These are phyloP conservation scores for Lasiommata megera DNA, from an alignment of 2,888 invertebrate genomes.

Conservation along the genomic window DNA sequence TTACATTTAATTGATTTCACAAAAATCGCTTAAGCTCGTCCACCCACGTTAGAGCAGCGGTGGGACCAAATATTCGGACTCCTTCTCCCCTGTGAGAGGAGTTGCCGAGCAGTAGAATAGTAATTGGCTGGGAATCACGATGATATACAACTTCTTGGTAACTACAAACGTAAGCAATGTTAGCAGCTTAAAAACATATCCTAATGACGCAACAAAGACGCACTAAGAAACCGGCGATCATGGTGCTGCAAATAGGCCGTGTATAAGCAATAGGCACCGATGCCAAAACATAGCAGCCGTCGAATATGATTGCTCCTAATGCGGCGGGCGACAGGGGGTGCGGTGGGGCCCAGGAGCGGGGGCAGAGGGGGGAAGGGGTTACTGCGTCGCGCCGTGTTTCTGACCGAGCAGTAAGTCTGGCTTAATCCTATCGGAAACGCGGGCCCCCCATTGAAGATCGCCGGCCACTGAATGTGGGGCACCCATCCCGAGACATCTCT, in stretches of 20 bases:
- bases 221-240: conserved; percentile 75
- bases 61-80: too few relatives aligned
- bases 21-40: too few relatives aligned
- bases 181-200: not conserved
- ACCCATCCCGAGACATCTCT: conserved; percentile 53
- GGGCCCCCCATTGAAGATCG: conserved; percentile 77
- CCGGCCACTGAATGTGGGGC: conserved; percentile 50
- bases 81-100: too few relatives aligned
- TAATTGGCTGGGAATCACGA: too few relatives aligned
- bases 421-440: conserved; percentile 81
- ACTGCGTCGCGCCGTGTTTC: conserved; percentile 72
- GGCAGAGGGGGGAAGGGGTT: conserved; percentile 41
- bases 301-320: conserved; percentile 81
- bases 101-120: too few relatives aligned
- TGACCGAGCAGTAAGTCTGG: conserved; percentile 81
- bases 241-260: conserved; percentile 71
- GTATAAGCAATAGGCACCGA: conserved; percentile 74
- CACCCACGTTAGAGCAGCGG: too few relatives aligned
- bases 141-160: too few relatives aligned
- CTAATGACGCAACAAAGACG: conserved; percentile 50
- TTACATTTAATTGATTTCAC: too few relatives aligned
- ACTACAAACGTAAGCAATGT: not conserved
- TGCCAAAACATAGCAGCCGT: conserved; percentile 78
- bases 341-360: conserved; percentile 42
- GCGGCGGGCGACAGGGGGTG: conserved; percentile 56